Base-by-base conservation (phyloP, 2,888 invertebrate species). In the Cremastobaeus sp. region DNA sequence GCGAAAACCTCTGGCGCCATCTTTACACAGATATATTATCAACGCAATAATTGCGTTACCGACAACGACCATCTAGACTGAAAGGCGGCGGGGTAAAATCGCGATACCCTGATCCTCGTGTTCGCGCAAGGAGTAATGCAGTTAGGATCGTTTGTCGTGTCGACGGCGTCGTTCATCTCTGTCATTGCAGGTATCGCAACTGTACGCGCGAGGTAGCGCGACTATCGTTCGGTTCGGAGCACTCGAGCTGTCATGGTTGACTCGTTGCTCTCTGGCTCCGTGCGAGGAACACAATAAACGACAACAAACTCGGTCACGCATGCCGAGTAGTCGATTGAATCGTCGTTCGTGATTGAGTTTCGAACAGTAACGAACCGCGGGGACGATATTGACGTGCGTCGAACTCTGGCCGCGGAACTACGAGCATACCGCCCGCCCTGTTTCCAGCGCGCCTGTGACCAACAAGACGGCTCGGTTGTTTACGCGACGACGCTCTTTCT, bases 201-300 rank as follows among this genome's bases (percentile, higher is more conserved):
- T 11, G 35, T 12, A 18, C 12, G 30, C 43, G 34, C 57, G 15
- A 57, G 57, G 15, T 57, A 45, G 57, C 57, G 57, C 43, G 34
- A 54, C 54, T 30, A 54, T 64, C 64, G 52, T 43, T 54, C 45
- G 8, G 41, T n/a, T 32, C n/a, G n/a, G 45, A 18, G 65, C 47
- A 18, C 37, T 32, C 47, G 47, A 47, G 47, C 55, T 65, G 55
- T 65, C 65, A 65, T 65, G 65, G 65, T 65, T 17, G 65, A 55
- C 20, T 55, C 39, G 39, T 5, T 32, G 47, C 20, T 45, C 45
- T 45, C n/a, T n/a, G n/a, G n/a, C n/a, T n/a, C 55, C 47, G 39
- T 28, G 39, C 54, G 47, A 39, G 21, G n/a, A 65, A 30, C 25
- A 35, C n/a, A 65, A 65, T 47, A 65, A 65, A 17, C 11, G 8